Evolutionary conservation across 2,797 vertebrate genomes (phyloP).

Genomic region (Discoglossus pictus): DNA sequence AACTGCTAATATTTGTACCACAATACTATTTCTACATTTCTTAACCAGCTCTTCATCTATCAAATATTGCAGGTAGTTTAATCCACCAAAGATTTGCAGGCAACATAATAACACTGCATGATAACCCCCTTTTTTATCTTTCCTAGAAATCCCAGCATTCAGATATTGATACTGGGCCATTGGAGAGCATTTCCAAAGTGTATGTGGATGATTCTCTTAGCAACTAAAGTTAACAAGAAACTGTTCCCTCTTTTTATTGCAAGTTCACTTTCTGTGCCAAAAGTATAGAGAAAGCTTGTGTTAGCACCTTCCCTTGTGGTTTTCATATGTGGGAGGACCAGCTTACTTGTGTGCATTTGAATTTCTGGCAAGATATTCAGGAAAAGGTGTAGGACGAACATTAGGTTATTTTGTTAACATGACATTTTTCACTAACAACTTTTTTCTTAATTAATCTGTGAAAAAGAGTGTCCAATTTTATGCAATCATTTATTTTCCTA

Average conservation of each 20-base stretch:
- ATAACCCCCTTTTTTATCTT: not conserved
- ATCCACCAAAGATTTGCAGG: too few relatives aligned
- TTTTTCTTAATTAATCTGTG: conserved; percentile 10
- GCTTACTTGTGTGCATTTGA: conserved; percentile 11
- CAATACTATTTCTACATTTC: too few relatives aligned
- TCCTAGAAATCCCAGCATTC: not conserved
- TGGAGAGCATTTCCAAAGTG: conserved; percentile 14
- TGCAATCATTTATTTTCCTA: conserved; percentile 1
- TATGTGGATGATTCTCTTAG: not conserved
- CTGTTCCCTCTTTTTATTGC: not conserved
- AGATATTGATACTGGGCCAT: not conserved
- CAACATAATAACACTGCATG: too few relatives aligned
- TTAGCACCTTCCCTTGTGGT: conserved; percentile 26
- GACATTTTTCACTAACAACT: conserved; percentile 9
- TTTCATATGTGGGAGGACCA: conserved; percentile 5
- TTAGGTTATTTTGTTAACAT: conserved; percentile 11
- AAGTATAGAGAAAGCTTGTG: conserved; percentile 26
- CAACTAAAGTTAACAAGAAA: conserved; percentile 3
- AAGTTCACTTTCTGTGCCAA: not conserved
- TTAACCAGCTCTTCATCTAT: too few relatives aligned
- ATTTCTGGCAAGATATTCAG: conserved; percentile 27
- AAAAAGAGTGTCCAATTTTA: not conserved
- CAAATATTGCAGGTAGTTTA: too few relatives aligned
- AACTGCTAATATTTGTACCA: too few relatives aligned
- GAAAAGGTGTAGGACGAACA: conserved; percentile 22